Evolutionary conservation across 1,140 invertebrate genomes (phyloP).

Genomic region (Apis cerana): DNA sequence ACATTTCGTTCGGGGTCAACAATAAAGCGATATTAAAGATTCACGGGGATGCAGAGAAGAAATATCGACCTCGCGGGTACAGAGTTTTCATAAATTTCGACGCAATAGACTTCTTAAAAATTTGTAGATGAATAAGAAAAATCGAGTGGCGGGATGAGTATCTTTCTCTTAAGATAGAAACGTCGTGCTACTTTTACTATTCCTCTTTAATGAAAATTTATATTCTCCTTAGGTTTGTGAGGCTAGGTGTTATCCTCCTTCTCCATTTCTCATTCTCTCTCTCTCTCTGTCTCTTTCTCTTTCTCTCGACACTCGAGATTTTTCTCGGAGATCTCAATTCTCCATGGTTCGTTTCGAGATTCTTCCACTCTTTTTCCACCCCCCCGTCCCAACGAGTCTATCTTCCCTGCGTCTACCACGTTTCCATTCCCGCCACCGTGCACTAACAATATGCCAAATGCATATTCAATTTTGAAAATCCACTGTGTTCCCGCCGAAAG

Average conservation of each 20-base stretch:
- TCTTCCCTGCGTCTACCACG: background rate
- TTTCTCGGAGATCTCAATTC: slow-evolving; percentile 51
- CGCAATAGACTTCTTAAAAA: slow-evolving; percentile 17
- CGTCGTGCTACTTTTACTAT: slow-evolving; percentile 29
- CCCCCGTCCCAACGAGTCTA: background rate
- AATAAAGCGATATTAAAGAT: slow-evolving; percentile 1
- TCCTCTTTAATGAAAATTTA: slow-evolving; percentile 61
- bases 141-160: slow-evolving; percentile 25
- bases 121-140: slow-evolving; percentile 29
- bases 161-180: slow-evolving; percentile 30
- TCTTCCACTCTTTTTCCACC: background rate
- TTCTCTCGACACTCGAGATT: slow-evolving; percentile 40
- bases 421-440: background rate
- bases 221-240: slow-evolving; percentile 46
- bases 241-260: slow-evolving; percentile 4
- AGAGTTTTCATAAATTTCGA: slow-evolving; percentile 28
- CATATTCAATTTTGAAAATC: slow-evolving; percentile 69
- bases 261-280: background rate
- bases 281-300: background rate
- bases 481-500: slow-evolving; percentile 42
- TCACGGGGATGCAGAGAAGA: background rate
- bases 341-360: slow-evolving; percentile 53
- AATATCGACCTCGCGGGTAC: background rate
- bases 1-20: background rate
- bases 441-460: slow-evolving; percentile 65